Base-by-base conservation (phyloP, 2,113 vertebrate species). In the Tapirus terrestris region DNA sequence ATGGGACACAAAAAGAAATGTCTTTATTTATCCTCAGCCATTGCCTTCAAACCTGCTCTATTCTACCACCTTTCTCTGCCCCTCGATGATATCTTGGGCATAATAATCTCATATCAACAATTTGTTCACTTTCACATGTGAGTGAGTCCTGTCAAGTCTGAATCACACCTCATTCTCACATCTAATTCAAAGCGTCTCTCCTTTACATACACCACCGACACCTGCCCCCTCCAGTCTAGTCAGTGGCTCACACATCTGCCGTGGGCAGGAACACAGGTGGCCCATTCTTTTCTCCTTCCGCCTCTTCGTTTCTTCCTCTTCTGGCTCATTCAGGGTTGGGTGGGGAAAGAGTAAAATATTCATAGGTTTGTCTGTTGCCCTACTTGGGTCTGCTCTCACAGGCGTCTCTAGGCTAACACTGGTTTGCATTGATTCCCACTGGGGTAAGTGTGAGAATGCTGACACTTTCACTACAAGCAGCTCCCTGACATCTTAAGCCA, bases 131-230 rank as follows among this genome's bases (percentile, higher is more conserved):
- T 43, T 33, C 3, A 29, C 36, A 1, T 5, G 20, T 67, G 13
- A 45, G 8, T 1, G 21, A 63, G 23, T 33, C 63, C 58, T 12
- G 20, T 12, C 25, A 31, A 25, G 4, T 68, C 51, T 48, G 45
- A 51, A 11, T 21, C 16, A 7, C 8, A 21, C 31, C 20, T 39
- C 12, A 2, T 16, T 31, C n/a, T 63, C 53, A 27, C 1, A 2
- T 9, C 29, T 45, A 6, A 58, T 2, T 76, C n/a, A 31, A 63
- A 45, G 5, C 18, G 10, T 56, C 27, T 18, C 36, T 21, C 51
- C 51, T 68, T 23, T 33, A 2, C 5, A 0, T 4, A 10, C 43
- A 45, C 4, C 2, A 13, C 14, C 63, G 27, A 16, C 9, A 1
- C 14, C 16, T 11, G 17, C 4, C 6, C 1, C 6, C 48, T 48